Evolutionary conservation across 2,888 invertebrate species (phyloP).

Genomic region (Magallana nippona): DNA sequence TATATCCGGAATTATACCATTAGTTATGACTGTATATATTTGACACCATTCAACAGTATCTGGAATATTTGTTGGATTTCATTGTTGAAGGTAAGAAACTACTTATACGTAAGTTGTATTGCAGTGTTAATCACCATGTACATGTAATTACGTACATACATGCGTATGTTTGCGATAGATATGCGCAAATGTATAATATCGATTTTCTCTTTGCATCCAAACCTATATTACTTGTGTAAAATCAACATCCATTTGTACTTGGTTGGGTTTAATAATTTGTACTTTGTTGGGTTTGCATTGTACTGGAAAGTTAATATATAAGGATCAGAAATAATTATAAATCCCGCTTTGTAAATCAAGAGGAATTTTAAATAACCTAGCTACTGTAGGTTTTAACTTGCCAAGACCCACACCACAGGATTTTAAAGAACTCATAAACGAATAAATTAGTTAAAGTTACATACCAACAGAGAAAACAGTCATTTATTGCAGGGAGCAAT

Average conservation of each 20-base stretch:
- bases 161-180: no score
- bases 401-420: background rate
- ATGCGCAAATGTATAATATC: no score
- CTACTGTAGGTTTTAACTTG: constrained; percentile 2
- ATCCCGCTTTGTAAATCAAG: constrained; percentile 13
- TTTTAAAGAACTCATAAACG: background rate
- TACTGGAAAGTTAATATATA: background rate
- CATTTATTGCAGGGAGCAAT: no score
- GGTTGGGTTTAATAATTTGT: background rate
- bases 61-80: no score
- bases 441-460: background rate
- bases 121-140: no score
- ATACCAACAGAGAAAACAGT: background rate
- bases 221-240: background rate
- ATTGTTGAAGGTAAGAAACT: no score
- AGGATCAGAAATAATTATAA: constrained; percentile 8
- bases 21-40: background rate
- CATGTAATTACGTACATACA: no score
- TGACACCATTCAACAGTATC: no score
- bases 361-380: constrained; percentile 19
- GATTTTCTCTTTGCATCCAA: no score
- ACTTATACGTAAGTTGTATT: no score
- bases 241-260: background rate
- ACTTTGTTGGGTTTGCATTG: background rate
- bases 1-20: background rate